These are phyloP conservation scores for Silurus lanzhouensis DNA, from an alignment of 2,797 vertebrate genomes.

Conservation along the genomic window DNA sequence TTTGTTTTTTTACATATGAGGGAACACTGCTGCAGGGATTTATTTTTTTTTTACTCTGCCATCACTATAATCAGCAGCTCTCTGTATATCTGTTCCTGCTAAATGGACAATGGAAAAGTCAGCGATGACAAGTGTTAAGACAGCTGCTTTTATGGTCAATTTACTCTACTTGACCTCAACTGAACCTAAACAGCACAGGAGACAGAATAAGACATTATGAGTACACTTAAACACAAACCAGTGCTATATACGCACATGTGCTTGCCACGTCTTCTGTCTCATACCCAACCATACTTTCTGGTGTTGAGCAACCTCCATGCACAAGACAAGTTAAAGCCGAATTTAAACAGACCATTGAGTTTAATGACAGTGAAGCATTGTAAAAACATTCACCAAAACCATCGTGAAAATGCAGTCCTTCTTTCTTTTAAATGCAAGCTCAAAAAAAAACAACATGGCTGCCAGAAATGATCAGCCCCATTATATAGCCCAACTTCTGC, in stretches of 20 bases:
- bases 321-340: conserved; percentile 23
- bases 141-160: conserved; percentile 20
- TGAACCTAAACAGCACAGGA: conserved; percentile 17
- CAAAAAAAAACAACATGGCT: conserved; percentile 43
- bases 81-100: conserved; percentile 11
- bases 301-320: background rate
- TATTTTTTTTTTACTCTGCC: background rate
- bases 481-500: conserved; percentile 39
- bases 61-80: background rate
- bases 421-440: conserved; percentile 38
- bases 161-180: conserved; percentile 13
- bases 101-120: conserved; percentile 1
- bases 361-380: conserved; percentile 52
- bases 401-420: conserved; percentile 44
- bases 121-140: conserved; percentile 10
- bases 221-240: conserved; percentile 8
- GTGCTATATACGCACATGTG: conserved; percentile 10
- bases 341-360: conserved; percentile 54
- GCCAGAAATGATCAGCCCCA: conserved; percentile 37
- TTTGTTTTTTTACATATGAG: conserved; percentile 51
- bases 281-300: conserved; percentile 14
- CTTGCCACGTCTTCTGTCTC: conserved; percentile 28
- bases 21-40: background rate
- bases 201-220: conserved; percentile 8
- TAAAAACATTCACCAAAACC: conserved; percentile 32